Percentiles rank a stretch among this genome's conserved stretches.
phyloP scores from a whole-genome alignment of 1,140 invertebrate genomes.

The Heterodera carotae region DNA sequence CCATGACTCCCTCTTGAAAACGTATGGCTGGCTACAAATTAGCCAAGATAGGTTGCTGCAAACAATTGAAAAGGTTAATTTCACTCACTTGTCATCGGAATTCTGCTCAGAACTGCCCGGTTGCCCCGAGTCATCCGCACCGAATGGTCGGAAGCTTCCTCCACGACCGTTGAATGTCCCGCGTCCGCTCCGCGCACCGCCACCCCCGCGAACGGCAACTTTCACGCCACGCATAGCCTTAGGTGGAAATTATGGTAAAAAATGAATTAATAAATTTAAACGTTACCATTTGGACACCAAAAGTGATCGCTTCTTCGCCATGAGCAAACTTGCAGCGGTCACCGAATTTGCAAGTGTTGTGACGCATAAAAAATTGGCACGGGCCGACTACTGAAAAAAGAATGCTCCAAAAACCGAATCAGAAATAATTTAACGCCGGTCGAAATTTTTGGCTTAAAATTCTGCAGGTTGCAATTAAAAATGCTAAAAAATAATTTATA shows the following conservation, averaged over 20 bases:
- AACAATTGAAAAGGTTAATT: no score
- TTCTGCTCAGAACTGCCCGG: not conserved
- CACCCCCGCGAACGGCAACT: not conserved
- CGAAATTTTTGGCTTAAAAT: no score
- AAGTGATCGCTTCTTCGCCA: slow-evolving; percentile 13
- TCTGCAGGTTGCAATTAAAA: no score
- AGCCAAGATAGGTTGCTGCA: no score
- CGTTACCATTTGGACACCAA: slow-evolving; percentile 17
- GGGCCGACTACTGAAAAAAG: slow-evolving; percentile 12
- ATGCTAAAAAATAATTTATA: not conserved
- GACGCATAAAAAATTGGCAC: slow-evolving; percentile 24
- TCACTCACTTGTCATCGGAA: not conserved
- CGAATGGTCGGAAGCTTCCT: not conserved
- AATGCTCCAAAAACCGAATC: no score
- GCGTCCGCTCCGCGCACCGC: not conserved
- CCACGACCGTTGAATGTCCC: not conserved
- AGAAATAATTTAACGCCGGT: no score
- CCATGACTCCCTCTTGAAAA: no score
- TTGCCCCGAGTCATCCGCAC: not conserved
- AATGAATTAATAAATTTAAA: no score
- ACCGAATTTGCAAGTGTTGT: slow-evolving; percentile 18
- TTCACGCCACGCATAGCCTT: not conserved
- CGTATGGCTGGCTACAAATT: no score
- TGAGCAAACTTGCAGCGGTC: slow-evolving; percentile 25
- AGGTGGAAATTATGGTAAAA: not conserved